Conservation (phyloP, 1,140 invertebrate species). For the Campoletis sonorensis region DNA sequence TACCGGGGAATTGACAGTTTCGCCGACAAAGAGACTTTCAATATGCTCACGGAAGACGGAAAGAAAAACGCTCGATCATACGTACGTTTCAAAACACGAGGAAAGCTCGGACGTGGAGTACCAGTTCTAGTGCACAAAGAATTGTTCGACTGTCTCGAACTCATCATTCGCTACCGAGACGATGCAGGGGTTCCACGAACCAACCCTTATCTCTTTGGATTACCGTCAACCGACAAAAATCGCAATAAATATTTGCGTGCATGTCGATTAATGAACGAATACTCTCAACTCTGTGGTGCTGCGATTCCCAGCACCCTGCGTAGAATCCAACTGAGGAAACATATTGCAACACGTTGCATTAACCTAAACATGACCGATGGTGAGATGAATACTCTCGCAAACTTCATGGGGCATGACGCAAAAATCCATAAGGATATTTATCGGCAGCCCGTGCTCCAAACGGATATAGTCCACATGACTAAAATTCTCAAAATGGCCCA, state of each 20-base stretch:
- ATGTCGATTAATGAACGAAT: conserved; percentile 32
- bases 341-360: conserved; percentile 42
- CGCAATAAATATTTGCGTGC: conserved; percentile 15
- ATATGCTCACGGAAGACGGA: conserved; percentile 41
- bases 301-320: conserved; percentile 20
- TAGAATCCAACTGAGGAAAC: conserved; percentile 41
- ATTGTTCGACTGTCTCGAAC: conserved; percentile 20
- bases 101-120: conserved; percentile 41
- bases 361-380: conserved; percentile 30
- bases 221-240: neutral
- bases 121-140: conserved; percentile 40
- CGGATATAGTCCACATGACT: too few species aligned
- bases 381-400: conserved; percentile 3
- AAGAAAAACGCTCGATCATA: conserved; percentile 46
- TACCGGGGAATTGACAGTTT: conserved; percentile 27
- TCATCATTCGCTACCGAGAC: neutral
- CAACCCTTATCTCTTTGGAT: conserved; percentile 43
- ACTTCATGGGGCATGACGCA: conserved; percentile 45
- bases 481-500: too few species aligned
- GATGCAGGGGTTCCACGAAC: neutral
- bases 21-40: conserved; percentile 24
- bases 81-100: conserved; percentile 44
- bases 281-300: conserved; percentile 37
- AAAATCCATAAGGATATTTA: conserved; percentile 42
- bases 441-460: conserved; percentile 11